These are phyloP conservation scores for Pelosia muscerda DNA, from an alignment of 2,888 invertebrate genomes.

Conservation along the genomic window DNA sequence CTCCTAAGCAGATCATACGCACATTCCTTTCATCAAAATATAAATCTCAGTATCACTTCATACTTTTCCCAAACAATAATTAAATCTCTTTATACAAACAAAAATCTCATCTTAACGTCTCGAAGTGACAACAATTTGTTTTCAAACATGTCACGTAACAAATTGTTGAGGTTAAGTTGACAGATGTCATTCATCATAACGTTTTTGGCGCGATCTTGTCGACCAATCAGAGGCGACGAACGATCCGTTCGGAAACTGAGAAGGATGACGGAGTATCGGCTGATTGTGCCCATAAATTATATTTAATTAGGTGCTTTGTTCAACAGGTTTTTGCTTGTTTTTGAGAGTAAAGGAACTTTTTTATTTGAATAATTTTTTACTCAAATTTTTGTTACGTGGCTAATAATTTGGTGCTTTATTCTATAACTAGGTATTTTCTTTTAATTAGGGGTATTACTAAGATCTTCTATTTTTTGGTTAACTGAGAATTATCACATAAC, in stretches of 20 bases:
- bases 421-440: neutral
- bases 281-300: slow-evolving; percentile 9
- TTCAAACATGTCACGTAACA: slow-evolving; percentile 72
- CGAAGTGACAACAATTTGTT: slow-evolving; percentile 58
- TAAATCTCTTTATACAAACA: slow-evolving; percentile 29
- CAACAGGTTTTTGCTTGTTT: neutral
- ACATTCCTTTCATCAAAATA: neutral
- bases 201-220: slow-evolving; percentile 69
- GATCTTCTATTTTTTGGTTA: neutral
- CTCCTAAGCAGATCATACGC: neutral
- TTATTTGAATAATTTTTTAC: neutral
- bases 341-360: neutral
- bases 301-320: slow-evolving; percentile 16
- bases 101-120: slow-evolving; percentile 23
- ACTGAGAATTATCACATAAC: too few relatives aligned
- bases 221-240: slow-evolving; percentile 80
- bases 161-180: slow-evolving; percentile 72
- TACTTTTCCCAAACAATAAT: slow-evolving; percentile 1
- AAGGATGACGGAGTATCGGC: slow-evolving; percentile 35
- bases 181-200: slow-evolving; percentile 74
- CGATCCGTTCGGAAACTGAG: slow-evolving; percentile 57
- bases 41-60: neutral
- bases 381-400: neutral
- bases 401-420: neutral
- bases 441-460: neutral